Evolutionary conservation across 2,797 vertebrate genomes (phyloP).

Genomic region (Ambastaia sidthimunki): DNA sequence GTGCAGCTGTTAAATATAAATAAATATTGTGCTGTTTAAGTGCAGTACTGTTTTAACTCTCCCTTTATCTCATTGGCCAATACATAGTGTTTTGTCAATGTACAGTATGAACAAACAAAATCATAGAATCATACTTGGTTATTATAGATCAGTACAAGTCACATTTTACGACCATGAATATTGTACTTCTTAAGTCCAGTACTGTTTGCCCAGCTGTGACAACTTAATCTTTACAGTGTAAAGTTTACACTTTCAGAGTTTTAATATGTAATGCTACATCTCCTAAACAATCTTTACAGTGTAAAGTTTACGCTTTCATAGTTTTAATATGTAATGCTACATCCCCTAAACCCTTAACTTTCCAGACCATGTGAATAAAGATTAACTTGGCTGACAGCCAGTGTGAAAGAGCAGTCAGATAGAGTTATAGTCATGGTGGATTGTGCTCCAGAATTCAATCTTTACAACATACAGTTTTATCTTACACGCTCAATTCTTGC

Average conservation of each 20-base stretch:
- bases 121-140: no score
- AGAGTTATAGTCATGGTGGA: slow-evolving; percentile 24
- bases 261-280: slow-evolving; percentile 26
- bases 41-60: no score
- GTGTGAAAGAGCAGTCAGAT: slow-evolving; percentile 23
- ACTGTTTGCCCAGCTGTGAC: no score
- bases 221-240: no score
- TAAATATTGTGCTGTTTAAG: no score
- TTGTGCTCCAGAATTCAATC: slow-evolving; percentile 14
- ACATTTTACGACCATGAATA: no score
- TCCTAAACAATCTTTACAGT: slow-evolving; percentile 1
- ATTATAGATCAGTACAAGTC: no score
- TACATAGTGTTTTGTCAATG: no score
- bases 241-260: slow-evolving; percentile 10
- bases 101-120: no score
- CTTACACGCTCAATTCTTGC: slow-evolving; percentile 17
- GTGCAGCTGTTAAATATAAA: no score
- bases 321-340: slow-evolving; percentile 30
- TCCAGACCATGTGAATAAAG: slow-evolving; percentile 11
- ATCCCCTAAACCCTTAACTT: slow-evolving; percentile 14
- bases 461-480: slow-evolving; percentile 27
- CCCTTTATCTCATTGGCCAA: no score
- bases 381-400: slow-evolving; percentile 22
- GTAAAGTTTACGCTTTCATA: slow-evolving; percentile 11
- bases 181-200: no score